Conservation (phyloP, 2,113 vertebrate species). For the Sinocyclocheilus anophthalmus region DNA sequence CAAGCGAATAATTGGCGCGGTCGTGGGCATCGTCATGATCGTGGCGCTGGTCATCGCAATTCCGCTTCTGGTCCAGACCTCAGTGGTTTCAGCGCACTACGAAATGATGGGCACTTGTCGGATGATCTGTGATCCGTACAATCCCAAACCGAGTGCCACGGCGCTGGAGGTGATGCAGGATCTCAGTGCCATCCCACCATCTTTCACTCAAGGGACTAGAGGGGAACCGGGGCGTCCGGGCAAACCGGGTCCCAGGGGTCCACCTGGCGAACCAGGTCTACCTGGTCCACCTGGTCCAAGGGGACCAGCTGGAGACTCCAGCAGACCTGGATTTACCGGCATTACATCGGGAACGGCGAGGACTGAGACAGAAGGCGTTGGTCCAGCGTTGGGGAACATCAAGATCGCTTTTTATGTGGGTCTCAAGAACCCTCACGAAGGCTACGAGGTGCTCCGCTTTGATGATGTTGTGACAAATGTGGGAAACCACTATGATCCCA, state of each 20-base stretch:
- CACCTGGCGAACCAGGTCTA: conserved; percentile 83
- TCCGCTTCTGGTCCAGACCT: conserved; percentile 79
- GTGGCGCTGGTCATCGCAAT: conserved; percentile 80
- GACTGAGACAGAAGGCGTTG: conserved; percentile 74
- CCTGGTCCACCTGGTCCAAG: conserved; percentile 83
- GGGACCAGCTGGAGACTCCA: conserved; percentile 80
- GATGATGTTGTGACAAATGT: conserved; percentile 78
- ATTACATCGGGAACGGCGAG: conserved; percentile 68
- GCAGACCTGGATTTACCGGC: conserved; percentile 70
- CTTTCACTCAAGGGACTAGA: conserved; percentile 76
- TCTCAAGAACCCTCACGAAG: conserved; percentile 85
- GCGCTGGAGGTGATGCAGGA: conserved; percentile 84
- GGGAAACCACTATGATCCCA: conserved; percentile 76
- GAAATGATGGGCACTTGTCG: conserved; percentile 92
- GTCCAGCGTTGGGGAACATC: conserved; percentile 73
- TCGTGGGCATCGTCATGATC: conserved; percentile 80
- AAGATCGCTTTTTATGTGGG: conserved; percentile 92
- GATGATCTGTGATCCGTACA: conserved; percentile 90
- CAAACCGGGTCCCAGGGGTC: conserved; percentile 83
- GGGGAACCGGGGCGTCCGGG: conserved; percentile 83
- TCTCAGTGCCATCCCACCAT: conserved; percentile 74
- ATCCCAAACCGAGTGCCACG: conserved; percentile 72
- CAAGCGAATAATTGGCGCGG: conserved; percentile 76
- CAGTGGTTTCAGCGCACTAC: conserved; percentile 80
- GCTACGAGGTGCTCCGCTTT: conserved; percentile 77